A percentile compares a stretch with the other conserved stretches of the same genome.
Conservation (phyloP, 2,888 invertebrate species). For the Perdita meconis region DNA sequence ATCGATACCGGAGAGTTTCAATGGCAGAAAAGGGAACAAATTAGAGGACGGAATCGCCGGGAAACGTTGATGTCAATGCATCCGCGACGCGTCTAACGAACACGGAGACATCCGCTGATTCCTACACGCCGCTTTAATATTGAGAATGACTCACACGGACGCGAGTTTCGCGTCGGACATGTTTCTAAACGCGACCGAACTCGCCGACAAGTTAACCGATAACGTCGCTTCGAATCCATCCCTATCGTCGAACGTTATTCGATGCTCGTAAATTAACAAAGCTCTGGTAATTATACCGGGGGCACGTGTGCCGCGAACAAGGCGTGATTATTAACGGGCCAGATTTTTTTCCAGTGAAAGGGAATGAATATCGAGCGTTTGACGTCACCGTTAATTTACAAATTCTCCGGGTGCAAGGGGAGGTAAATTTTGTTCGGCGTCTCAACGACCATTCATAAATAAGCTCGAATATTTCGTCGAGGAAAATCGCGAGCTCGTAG, state of each 20-base stretch:
- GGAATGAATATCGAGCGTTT: slow-evolving; percentile 7
- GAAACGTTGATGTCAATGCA: neutral
- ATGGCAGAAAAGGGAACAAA: slow-evolving; percentile 8
- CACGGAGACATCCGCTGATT: slow-evolving; percentile 16
- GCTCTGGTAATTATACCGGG: slow-evolving; percentile 8
- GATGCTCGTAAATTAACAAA: slow-evolving; percentile 33
- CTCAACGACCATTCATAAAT: slow-evolving; percentile 14
- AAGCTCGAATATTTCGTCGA: neutral
- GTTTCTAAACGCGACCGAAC: slow-evolving; percentile 35
- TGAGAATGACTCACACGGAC: slow-evolving; percentile 52
- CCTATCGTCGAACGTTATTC: neutral
- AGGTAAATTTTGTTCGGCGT: slow-evolving; percentile 4
- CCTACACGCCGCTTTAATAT: slow-evolving; percentile 49
- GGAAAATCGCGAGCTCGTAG: neutral
- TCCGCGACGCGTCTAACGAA: neutral
- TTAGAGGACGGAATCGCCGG: slow-evolving; percentile 2
- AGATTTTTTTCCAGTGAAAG: neutral
- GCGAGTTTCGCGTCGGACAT: slow-evolving; percentile 12
- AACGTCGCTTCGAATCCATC: slow-evolving; percentile 36
- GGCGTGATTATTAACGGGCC: slow-evolving; percentile 6
- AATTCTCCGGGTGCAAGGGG: neutral
- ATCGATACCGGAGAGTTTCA: slow-evolving; percentile 39
- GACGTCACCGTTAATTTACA: neutral
- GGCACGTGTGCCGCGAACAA: neutral
- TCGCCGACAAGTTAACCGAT: slow-evolving; percentile 23